phyloP scores from a whole-genome alignment of 2,113 vertebrate genomes.

The Butorides virescens region DNA sequence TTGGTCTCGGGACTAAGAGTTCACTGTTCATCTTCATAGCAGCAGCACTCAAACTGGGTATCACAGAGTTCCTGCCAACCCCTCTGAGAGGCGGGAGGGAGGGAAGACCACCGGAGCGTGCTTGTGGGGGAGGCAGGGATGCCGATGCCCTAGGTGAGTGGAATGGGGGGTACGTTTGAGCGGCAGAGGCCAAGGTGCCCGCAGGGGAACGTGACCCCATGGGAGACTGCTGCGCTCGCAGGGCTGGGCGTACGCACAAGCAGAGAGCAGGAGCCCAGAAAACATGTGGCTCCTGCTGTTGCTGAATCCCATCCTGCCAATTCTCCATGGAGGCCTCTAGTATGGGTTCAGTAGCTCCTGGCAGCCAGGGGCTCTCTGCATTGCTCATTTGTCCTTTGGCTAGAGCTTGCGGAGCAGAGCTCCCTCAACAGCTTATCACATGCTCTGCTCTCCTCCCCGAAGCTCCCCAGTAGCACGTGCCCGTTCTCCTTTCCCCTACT shows the following conservation, averaged over 20 bases:
- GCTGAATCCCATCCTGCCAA: constrained; percentile 28
- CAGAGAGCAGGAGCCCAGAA: not conserved
- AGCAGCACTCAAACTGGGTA: not conserved
- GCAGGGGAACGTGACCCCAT: not conserved
- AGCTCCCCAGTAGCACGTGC: not conserved
- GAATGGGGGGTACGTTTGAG: not conserved
- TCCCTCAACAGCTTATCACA: constrained; percentile 25
- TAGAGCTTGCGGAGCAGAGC: not conserved
- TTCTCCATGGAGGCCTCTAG: constrained; percentile 6
- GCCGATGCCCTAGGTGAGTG: fast-evolving
- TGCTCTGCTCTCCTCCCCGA: constrained; percentile 6
- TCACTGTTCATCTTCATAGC: not conserved
- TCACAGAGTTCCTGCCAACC: not conserved
- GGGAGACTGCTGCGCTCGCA: not conserved
- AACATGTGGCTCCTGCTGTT: constrained; percentile 59
- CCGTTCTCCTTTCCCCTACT: constrained; percentile 50
- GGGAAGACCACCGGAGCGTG: not conserved
- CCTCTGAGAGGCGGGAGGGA: not conserved
- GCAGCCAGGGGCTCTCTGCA: not conserved
- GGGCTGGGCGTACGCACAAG: not conserved
- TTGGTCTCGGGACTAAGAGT: not conserved
- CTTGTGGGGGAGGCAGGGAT: not conserved
- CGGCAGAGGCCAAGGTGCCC: fast-evolving
- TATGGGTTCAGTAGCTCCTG: constrained; percentile 32
- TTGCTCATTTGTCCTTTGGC: constrained; percentile 53